These are phyloP conservation scores for Acronicta psi DNA, from an alignment of 2,888 invertebrate genomes.

Conservation along the genomic window DNA sequence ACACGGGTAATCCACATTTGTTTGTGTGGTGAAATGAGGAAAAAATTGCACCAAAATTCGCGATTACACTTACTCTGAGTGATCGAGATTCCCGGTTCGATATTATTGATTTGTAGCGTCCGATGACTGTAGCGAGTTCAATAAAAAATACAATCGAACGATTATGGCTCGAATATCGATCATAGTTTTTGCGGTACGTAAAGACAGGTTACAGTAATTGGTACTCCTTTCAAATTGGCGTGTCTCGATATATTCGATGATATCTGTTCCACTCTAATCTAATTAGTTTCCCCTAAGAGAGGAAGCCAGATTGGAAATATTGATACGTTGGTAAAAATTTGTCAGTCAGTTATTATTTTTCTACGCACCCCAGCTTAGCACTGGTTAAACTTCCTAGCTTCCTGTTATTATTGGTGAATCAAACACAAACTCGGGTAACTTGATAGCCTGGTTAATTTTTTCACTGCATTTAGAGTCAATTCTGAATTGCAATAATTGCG, in stretches of 20 bases:
- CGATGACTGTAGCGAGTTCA: background rate
- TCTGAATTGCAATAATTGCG: background rate
- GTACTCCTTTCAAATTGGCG: too few relatives aligned
- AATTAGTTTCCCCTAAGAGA: too few relatives aligned
- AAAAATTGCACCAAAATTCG: constrained; percentile 3
- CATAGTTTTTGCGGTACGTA: background rate
- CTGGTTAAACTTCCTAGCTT: too few relatives aligned
- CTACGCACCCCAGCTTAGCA: too few relatives aligned
- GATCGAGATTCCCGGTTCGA: constrained; percentile 3
- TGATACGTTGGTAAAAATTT: too few relatives aligned
- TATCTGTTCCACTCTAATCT: too few relatives aligned
- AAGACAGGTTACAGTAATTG: background rate
- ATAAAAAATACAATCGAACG: constrained; percentile 4
- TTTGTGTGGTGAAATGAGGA: constrained; percentile 22
- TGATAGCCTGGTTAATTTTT: too few relatives aligned
- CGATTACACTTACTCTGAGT: background rate
- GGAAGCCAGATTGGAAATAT: background rate
- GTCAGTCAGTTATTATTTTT: too few relatives aligned
- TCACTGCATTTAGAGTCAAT: too few relatives aligned
- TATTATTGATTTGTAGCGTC: background rate
- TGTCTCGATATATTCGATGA: too few relatives aligned
- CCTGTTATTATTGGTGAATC: too few relatives aligned
- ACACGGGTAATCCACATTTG: background rate
- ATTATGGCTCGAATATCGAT: constrained; percentile 3
- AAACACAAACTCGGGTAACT: too few relatives aligned